A percentile compares a stretch with the other conserved stretches of the same genome.
Conservation (phyloP, 2,888 invertebrate genomes). For the Iselma pallidipennis region DNA sequence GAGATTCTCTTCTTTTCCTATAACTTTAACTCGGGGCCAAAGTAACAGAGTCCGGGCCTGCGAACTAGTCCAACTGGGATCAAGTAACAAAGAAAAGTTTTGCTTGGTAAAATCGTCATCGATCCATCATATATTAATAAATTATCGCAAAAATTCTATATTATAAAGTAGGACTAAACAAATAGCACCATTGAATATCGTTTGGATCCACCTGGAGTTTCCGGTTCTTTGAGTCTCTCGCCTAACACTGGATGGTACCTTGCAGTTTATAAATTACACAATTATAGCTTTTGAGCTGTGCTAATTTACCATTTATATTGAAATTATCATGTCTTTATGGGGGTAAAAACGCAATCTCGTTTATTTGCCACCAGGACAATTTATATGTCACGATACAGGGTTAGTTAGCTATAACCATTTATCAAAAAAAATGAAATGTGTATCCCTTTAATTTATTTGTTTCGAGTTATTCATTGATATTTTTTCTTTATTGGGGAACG, state of each 20-base stretch:
- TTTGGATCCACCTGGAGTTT: constrained; percentile 18
- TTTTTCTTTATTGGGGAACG: constrained; percentile 21
- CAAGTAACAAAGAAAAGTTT: too few species aligned
- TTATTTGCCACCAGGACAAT: constrained; percentile 23
- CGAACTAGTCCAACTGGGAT: too few species aligned
- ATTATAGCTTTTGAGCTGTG: constrained; percentile 41
- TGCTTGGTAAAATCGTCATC: too few species aligned
- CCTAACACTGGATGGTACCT: constrained; percentile 47
- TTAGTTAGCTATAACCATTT: constrained; percentile 18
- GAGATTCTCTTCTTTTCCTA: too few species aligned
- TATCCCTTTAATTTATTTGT: too few species aligned
- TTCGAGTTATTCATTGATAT: constrained; percentile 19
- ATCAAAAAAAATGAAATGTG: constrained; percentile 12
- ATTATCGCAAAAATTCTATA: too few species aligned
- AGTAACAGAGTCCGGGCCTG: too few species aligned
- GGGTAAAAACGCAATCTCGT: constrained; percentile 31
- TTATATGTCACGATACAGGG: constrained; percentile 18
- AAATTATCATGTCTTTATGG: constrained; percentile 37
- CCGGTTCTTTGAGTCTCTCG: constrained; percentile 29
- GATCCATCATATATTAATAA: too few species aligned
- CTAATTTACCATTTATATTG: constrained; percentile 44
- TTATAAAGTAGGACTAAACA: too few species aligned
- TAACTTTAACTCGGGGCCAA: too few species aligned
- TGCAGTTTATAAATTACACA: constrained; percentile 36
- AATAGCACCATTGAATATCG: background rate